Conservation (phyloP, 2,888 invertebrate species). For the Listrodromus nycthemerus region DNA sequence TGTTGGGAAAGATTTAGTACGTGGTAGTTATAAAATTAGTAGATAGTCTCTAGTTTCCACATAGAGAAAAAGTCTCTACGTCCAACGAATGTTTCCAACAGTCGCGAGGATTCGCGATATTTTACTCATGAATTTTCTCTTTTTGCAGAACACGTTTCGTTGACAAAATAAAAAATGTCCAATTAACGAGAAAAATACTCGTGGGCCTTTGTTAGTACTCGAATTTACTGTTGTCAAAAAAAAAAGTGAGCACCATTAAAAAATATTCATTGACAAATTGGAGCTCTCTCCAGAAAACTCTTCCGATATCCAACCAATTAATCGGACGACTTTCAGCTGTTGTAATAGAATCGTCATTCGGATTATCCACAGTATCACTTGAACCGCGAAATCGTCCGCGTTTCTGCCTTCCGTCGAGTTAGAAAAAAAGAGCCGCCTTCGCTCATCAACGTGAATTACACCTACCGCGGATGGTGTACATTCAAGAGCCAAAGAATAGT, state of each 20-base stretch:
- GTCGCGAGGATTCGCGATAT: neutral
- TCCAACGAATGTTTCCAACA: neutral
- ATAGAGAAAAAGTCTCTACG: neutral
- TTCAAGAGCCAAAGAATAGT: slow-evolving; percentile 55
- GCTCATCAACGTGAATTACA: slow-evolving; percentile 51
- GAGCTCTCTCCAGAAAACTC: neutral
- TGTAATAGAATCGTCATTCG: neutral
- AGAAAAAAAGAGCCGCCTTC: slow-evolving; percentile 18
- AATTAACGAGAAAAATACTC: too few relatives aligned
- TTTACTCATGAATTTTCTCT: neutral
- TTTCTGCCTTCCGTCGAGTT: neutral
- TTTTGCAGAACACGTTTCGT: neutral
- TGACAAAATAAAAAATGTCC: too few relatives aligned
- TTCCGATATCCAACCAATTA: neutral
- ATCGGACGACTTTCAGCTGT: neutral
- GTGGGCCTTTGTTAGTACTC: too few relatives aligned
- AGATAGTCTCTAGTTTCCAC: too few relatives aligned
- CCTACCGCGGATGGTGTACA: slow-evolving; percentile 16
- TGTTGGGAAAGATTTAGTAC: neutral
- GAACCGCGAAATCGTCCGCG: slow-evolving; percentile 41
- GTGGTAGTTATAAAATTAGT: too few relatives aligned
- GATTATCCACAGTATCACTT: slow-evolving; percentile 27
- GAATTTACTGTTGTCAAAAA: too few relatives aligned
- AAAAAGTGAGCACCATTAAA: too few relatives aligned
- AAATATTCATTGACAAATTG: neutral